These are phyloP conservation scores for Rhagonycha lutea DNA, from an alignment of 2,888 invertebrate species.

Conservation along the genomic window DNA sequence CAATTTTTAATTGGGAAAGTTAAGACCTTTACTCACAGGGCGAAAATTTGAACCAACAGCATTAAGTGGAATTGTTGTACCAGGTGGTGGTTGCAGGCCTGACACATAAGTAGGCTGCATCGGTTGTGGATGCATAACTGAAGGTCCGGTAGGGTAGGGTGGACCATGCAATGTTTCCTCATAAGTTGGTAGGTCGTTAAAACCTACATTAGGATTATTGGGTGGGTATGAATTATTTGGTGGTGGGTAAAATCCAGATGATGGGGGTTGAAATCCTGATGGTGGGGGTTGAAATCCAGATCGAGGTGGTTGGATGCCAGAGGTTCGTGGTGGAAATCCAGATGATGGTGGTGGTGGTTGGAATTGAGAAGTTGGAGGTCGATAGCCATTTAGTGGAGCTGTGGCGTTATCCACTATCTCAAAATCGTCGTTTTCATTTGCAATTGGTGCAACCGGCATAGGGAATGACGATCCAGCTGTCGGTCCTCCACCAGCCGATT, in stretches of 20 bases:
- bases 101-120: not conserved
- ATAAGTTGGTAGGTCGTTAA: not conserved
- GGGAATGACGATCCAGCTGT: not conserved
- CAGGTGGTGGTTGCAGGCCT: not conserved
- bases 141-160: not conserved
- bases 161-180: not conserved
- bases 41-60: constrained; percentile 6
- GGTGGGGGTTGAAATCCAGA: not conserved
- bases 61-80: constrained; percentile 6
- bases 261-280: not conserved
- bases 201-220: not conserved
- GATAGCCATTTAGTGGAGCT: not conserved
- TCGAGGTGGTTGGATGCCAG: not conserved
- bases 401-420: not conserved
- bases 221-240: not conserved
- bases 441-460: not conserved
- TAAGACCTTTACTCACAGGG: not conserved
- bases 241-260: not conserved
- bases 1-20: not conserved
- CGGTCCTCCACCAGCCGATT: constrained; percentile 41
- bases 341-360: not conserved
- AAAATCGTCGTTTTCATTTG: not conserved
- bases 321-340: not conserved
- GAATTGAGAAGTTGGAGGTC: not conserved
- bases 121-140: not conserved